Evolutionary conservation across 2,113 vertebrate species (phyloP).

Genomic region (Myiopsitta monachus): DNA sequence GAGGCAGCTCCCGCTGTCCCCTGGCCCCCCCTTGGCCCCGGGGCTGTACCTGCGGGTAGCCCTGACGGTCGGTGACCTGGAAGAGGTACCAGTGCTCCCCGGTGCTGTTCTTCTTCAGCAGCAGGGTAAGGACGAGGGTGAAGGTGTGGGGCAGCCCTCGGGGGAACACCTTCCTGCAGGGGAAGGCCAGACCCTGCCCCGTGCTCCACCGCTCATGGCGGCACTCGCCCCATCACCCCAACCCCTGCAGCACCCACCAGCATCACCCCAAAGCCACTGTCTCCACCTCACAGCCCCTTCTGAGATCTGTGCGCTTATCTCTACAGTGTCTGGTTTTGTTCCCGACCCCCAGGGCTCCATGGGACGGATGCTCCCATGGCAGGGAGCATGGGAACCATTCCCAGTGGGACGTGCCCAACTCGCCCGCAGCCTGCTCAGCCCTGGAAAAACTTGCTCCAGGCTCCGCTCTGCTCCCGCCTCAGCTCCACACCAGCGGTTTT

Average conservation of each 20-base stretch:
- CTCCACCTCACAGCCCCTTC: not conserved
- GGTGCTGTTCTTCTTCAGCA: constrained; percentile 87
- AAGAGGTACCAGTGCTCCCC: constrained; percentile 88
- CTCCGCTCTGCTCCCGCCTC: not conserved
- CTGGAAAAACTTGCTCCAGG: not conserved
- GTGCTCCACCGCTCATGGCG: not conserved
- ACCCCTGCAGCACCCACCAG: not conserved
- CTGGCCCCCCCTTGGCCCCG: fast-evolving
- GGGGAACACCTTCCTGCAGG: constrained; percentile 86
- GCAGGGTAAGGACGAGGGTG: constrained; percentile 87
- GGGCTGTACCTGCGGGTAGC: constrained; percentile 87
- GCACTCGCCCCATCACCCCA: not conserved
- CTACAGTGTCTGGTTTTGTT: fast-evolving
- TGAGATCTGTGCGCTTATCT: fast-evolving
- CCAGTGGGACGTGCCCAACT: not conserved
- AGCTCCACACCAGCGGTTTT: not conserved
- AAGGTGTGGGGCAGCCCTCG: constrained; percentile 85
- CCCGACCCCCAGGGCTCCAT: fast-evolving
- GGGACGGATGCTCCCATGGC: not conserved
- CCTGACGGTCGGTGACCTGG: constrained; percentile 86
- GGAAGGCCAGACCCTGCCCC: fast-evolving
- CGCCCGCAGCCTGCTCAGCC: not conserved
- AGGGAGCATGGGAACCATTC: not conserved
- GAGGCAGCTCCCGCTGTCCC: fast-evolving
- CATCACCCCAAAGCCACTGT: not conserved